Evolutionary conservation across 2,888 invertebrate genomes (phyloP), one percentile per base, ranked within the genome.

Genomic region (Melolontha melolontha): DNA sequence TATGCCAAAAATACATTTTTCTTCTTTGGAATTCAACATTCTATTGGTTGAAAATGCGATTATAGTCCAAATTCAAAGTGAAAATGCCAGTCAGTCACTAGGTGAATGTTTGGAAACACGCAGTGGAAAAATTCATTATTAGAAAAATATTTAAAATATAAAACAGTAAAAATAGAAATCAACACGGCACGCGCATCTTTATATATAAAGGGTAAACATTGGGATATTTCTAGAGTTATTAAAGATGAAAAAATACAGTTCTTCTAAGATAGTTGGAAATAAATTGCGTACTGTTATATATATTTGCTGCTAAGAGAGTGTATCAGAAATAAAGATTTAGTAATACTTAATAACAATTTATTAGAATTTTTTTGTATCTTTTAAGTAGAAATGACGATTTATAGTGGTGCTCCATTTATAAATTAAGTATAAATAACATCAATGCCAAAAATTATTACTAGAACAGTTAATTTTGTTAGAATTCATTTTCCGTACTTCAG

Each of bases 121-220:
- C 14, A 49, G 59, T 47, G 29, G 12, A 12, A 12, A 47, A 44
- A 44, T 54, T 54, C 65, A 44, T 34, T 59, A 62, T 66, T 66
- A 55, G 47, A 42, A 51, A 66, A 66, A 66, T 66, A 62, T 66
- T 66, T 66, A 66, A 66, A 66, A 50, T 51, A 66, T 66, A 66
- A 66, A 66, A 59, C 49, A 14, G 66, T 66, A 66, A 66, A 66
- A 66, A 66, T 66, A 66, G 66, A 66, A 57, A 57, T 66, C 66
- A 66, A 66, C 66, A 66, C 50, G 49, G 39, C 66, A 47, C 54
- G 57, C 49, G 57, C 34, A 40, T 34, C 44, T 47, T 57, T 66
- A 57, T 44, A 34, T 34, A 57, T 57, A 57, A 66, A 66, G 40
- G 57, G 57, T 66, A 66, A 66, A 66, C 66, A 66, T 57, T 49